phyloP scores from a whole-genome alignment of 2,797 vertebrate genomes.

The Intellagama lesueurii region DNA sequence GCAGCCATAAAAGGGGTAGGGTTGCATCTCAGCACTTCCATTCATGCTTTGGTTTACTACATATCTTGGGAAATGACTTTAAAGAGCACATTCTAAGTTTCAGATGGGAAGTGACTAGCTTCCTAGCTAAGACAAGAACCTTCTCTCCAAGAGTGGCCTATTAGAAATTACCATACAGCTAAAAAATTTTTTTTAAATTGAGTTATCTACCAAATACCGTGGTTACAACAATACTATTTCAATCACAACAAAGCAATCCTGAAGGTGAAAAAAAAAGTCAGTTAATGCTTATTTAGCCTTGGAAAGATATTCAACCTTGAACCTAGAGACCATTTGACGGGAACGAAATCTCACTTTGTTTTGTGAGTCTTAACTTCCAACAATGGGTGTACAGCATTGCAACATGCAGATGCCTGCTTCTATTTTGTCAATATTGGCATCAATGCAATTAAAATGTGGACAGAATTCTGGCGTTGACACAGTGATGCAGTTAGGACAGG shows the following conservation, averaged over 20 bases:
- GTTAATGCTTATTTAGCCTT: conserved; percentile 57
- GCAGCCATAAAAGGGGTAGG: conserved; percentile 16
- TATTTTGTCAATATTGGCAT: conserved; percentile 63
- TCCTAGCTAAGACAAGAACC: neutral
- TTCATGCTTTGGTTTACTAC: conserved; percentile 42
- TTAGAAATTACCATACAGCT: neutral
- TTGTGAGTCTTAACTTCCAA: neutral
- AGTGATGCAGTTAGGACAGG: no score
- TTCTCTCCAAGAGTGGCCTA: neutral
- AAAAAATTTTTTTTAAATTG: conserved; percentile 21
- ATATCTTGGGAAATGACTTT: conserved; percentile 50
- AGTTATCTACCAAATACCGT: conserved; percentile 42
- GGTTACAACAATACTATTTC: conserved; percentile 45
- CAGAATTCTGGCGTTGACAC: no score
- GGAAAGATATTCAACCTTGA: conserved; percentile 51
- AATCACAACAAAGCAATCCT: neutral
- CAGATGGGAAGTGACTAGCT: neutral
- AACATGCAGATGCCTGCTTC: conserved; percentile 57
- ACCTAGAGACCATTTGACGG: neutral
- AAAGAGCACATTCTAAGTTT: neutral
- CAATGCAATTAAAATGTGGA: conserved; percentile 47
- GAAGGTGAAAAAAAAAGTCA: conserved; percentile 47
- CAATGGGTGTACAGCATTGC: neutral
- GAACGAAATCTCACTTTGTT: neutral
- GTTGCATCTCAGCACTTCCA: conserved; percentile 12